A percentile compares a stretch with the other conserved stretches of the same genome.
These are phyloP conservation scores for Aegithalos caudatus DNA, from an alignment of 2,113 vertebrate genomes.

Conservation along the genomic window DNA sequence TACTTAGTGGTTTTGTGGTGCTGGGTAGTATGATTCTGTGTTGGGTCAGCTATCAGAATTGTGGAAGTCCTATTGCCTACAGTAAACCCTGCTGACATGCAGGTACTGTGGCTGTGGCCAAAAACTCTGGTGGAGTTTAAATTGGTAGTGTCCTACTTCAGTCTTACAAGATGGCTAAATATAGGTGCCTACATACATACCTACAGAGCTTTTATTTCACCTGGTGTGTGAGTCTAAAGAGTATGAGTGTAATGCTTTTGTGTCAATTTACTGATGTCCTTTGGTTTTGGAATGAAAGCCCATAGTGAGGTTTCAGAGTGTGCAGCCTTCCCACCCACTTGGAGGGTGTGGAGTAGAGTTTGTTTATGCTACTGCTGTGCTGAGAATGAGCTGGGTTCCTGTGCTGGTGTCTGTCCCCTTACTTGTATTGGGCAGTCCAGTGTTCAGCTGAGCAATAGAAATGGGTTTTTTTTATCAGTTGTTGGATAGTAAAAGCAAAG, in stretches of 20 bases:
- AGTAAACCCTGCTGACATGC: constrained; percentile 1
- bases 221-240: neutral
- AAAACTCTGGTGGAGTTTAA: neutral
- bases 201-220: neutral
- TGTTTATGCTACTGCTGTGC: neutral
- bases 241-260: neutral
- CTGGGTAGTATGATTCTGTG: neutral
- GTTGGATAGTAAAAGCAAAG: neutral
- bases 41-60: neutral
- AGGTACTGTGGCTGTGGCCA: neutral
- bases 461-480: neutral
- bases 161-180: neutral
- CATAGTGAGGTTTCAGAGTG: neutral
- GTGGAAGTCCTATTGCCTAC: neutral
- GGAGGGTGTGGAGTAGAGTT: neutral
- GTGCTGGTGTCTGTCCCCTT: neutral
- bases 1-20: neutral
- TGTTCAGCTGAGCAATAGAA: neutral
- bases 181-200: neutral
- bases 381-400: neutral
- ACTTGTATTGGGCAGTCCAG: neutral
- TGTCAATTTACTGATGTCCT: neutral
- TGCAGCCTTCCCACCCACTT: neutral
- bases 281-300: neutral
- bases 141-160: neutral